Evolutionary conservation across 2,888 invertebrate genomes (phyloP), one percentile per base, ranked within the genome.

Genomic region (Parapristionchus giblindavisi): DNA sequence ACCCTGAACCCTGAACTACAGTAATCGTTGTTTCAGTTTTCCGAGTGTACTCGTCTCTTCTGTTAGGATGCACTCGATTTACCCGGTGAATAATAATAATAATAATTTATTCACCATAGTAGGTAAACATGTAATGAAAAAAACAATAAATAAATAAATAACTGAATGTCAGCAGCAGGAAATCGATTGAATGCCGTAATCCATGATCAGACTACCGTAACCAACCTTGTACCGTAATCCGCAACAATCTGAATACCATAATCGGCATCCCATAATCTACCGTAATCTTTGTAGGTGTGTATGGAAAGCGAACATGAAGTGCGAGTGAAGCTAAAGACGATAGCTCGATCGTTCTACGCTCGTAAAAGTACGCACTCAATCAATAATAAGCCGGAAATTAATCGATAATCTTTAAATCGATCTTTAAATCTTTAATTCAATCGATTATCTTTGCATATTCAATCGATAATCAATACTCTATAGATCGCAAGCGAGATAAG

Each of bases 51-150:
- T 32, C 73, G 79, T 27, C 80, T 80, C 76, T 86, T 81, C 78
- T 84, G 81, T 63, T 80, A 80, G 54, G 79, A 80, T n/a, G 73
- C 82, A 2, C 51, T 76, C 14, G 66, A 68, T 24, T 66, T 82
- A n/a, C 85, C 87, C 0, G 87, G 87, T 74, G 83, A 83, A 43
- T 83, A n/a, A n/a, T n/a, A n/a, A n/a, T n/a, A n/a, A n/a, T n/a
- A n/a, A n/a, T n/a, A n/a, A n/a, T n/a, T n/a, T 88, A 74, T 88
- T 87, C 81, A 82, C 86, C 6, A 77, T 79, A 14, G 78, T 87
- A 54, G 70, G 85, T 48, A 79, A 82, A 58, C 86, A 87, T 77
- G 68, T 87, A 24, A 76, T 72, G 32, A n/a, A n/a, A n/a, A n/a
- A n/a, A n/a, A n/a, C n/a, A n/a, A n/a, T n/a, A n/a, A n/a, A n/a